Evolutionary conservation across 2,888 invertebrate species (phyloP).

Genomic region (Amblyteles armatorius): DNA sequence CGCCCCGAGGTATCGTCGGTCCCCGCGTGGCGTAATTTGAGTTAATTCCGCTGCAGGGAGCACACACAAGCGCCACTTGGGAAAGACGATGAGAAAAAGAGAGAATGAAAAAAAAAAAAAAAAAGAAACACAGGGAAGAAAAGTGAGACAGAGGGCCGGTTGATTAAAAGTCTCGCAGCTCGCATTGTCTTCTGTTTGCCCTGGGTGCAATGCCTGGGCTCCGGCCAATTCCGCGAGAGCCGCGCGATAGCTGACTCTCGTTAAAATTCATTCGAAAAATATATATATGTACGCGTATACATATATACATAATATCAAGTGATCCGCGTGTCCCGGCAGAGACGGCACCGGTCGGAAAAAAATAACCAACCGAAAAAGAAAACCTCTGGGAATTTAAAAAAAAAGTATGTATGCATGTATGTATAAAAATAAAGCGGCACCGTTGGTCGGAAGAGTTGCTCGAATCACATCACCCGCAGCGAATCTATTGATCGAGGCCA

Average conservation of each 20-base stretch:
- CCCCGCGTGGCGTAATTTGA: constrained; percentile 82
- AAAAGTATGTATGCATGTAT: constrained; percentile 35
- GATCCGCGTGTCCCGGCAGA: constrained; percentile 50
- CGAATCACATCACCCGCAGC: constrained; percentile 32
- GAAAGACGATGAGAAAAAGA: constrained; percentile 57
- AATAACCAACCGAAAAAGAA: constrained; percentile 61
- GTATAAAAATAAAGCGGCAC: constrained; percentile 21
- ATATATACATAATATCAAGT: too few relatives aligned
- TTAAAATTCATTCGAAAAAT: constrained; percentile 79
- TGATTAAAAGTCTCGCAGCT: constrained; percentile 82
- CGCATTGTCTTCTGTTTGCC: constrained; percentile 83
- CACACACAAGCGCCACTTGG: constrained; percentile 68
- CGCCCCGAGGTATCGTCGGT: constrained; percentile 72
- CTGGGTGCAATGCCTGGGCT: constrained; percentile 78
- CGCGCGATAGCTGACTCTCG: constrained; percentile 69
- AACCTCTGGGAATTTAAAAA: constrained; percentile 61
- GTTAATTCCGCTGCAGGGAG: constrained; percentile 83
- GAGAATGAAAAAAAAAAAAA: background rate
- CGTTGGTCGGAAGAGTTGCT: constrained; percentile 24
- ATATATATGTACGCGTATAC: constrained; percentile 56
- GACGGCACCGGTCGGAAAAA: constrained; percentile 60
- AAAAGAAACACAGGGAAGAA: constrained; percentile 21
- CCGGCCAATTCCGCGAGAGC: constrained; percentile 79
- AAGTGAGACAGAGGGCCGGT: constrained; percentile 72
- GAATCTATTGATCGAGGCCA: constrained; percentile 61